Evolutionary conservation across 2,113 vertebrate species (phyloP), one percentile per base, ranked within the genome.

Genomic region (Prunella fulvescens): DNA sequence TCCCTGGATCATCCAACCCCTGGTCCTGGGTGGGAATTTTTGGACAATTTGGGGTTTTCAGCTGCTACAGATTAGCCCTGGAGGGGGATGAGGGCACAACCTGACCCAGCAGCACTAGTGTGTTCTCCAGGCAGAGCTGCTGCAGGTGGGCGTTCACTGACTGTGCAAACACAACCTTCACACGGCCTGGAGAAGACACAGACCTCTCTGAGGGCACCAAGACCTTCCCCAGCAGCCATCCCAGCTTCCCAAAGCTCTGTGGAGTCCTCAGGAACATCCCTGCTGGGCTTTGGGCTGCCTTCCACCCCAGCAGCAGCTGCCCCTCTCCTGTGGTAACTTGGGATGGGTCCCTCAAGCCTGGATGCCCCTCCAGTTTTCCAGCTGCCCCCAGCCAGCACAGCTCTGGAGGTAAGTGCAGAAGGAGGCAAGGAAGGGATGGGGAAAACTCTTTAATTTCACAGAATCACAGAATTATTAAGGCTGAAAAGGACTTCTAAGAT

Each of bases 101-200:
- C 39, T 0, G 3, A 23, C 6, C 29, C 3, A 3, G 31, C n/a
- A 69, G 9, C 16, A 2, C 11, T 6, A 12, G 3, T 2, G 29
- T 4, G 9, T 4, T 39, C 54, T 29, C 7, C 12, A 45, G 53
- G 69, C 31, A 71, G 26, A 29, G 11, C 12, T 48, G 22, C 39
- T 42, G 40, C 11, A 11, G 51, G 6, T 18, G 17, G 1, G 26
- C 10, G 19, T 8, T 14, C 23, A 4, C 19, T 39, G 40, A 3
- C 2, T 0, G 1, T 24, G 33, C 44, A 51, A 44, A 57, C 24
- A 57, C 24, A 44, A 26, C 24, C 3, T 6, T 12, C 6, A 11
- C 66, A 2, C 0, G 19, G 19, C 11, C 56, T 50, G 31, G 37
- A 56, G 42, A 39, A 13, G 28, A 23, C n/a, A 19, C 54, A 33